phyloP scores from a whole-genome alignment of 2,797 vertebrate genomes.

The Sebastes vulpes region DNA sequence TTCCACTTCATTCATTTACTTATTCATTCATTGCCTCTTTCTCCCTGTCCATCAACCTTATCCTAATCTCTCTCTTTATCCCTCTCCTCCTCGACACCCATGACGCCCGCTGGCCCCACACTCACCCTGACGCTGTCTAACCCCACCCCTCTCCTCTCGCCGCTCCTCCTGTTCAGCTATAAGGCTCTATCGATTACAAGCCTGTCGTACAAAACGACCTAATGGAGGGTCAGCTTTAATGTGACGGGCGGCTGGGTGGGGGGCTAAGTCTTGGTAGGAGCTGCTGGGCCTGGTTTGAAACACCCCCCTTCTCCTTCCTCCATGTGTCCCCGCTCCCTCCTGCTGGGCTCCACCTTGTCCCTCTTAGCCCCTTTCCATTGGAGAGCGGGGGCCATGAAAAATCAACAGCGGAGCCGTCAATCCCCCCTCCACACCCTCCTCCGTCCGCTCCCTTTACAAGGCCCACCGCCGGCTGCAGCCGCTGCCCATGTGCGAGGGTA shows the following conservation, averaged over 20 bases:
- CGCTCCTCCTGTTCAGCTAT: conserved; percentile 73
- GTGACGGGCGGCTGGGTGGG: conserved; percentile 84
- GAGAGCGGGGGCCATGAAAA: conserved; percentile 89
- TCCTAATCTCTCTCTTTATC: conserved; percentile 81
- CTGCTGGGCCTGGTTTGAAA: conserved; percentile 79
- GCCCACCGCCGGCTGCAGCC: conserved; percentile 75
- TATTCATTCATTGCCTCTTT: conserved; percentile 82
- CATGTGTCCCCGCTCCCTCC: conserved; percentile 77
- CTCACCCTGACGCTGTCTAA: conserved; percentile 43
- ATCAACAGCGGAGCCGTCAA: conserved; percentile 86
- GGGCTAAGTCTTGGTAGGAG: conserved; percentile 86
- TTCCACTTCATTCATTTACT: conserved; percentile 72
- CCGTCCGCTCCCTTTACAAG: conserved; percentile 65
- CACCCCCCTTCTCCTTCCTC: conserved; percentile 72
- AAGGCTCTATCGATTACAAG: conserved; percentile 93
- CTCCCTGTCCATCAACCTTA: conserved; percentile 79
- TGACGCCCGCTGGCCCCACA: conserved; percentile 60
- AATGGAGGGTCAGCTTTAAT: conserved; percentile 95
- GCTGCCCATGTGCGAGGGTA: conserved; percentile 91
- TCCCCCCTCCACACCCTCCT: conserved; percentile 21
- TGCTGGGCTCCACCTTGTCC: conserved; percentile 88
- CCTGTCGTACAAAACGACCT: conserved; percentile 89
- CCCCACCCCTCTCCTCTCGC: conserved; percentile 42
- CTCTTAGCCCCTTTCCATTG: conserved; percentile 83
- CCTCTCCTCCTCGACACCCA: conserved; percentile 67